phyloP scores from a whole-genome alignment of 2,113 vertebrate species.

The Podarcis cretensis region DNA sequence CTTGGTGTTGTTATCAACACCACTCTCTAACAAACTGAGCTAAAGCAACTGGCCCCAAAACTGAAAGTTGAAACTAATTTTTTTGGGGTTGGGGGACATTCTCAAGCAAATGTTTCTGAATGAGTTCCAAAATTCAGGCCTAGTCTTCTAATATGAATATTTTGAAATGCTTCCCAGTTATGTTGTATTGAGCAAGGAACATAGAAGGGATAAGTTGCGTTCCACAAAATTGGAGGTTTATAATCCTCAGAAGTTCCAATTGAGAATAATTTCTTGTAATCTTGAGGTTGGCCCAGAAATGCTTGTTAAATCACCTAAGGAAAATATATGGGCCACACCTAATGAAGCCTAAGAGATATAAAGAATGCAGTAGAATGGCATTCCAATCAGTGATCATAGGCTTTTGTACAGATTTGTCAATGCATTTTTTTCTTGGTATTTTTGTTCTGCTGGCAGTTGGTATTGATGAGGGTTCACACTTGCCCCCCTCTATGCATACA shows the following conservation, averaged over 20 bases:
- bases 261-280: not conserved
- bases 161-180: not conserved
- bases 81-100: not conserved
- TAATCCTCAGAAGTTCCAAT: not conserved
- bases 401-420: not conserved
- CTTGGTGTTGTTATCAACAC: too few relatives aligned
- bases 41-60: too few relatives aligned
- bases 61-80: not conserved
- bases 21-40: too few relatives aligned
- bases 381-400: not conserved
- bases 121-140: not conserved
- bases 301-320: not conserved
- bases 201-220: not conserved
- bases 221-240: not conserved
- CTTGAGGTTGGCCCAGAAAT: not conserved
- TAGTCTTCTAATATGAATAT: not conserved
- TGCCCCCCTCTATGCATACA: too few relatives aligned
- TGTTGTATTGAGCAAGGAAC: not conserved
- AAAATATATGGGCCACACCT: not conserved
- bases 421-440: not conserved
- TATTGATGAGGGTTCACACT: not conserved
- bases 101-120: not conserved
- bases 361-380: not conserved
- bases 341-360: not conserved
- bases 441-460: not conserved